These are phyloP conservation scores for Synchiropus splendidus DNA, from an alignment of 2,113 vertebrate species.

Conservation along the genomic window DNA sequence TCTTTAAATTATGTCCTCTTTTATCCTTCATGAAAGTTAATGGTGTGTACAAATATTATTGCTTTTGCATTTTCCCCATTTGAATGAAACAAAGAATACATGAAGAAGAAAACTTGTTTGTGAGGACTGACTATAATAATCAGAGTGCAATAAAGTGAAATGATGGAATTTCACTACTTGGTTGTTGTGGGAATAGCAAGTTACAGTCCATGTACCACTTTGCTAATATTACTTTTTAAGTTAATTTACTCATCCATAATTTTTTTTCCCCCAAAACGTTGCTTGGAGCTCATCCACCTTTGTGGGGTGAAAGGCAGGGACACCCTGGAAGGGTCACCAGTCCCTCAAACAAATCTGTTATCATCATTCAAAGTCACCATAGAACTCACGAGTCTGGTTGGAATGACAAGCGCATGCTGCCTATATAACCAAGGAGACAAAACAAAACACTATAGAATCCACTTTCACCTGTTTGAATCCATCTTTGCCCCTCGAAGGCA, in stretches of 20 bases:
- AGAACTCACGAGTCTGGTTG: too few relatives aligned
- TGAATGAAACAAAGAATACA: neutral
- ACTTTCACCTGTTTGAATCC: constrained; percentile 39
- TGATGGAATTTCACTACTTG: constrained; percentile 1
- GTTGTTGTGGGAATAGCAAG: neutral
- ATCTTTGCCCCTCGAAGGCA: constrained; percentile 41
- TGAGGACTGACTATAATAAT: neutral
- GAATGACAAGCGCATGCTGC: too few relatives aligned
- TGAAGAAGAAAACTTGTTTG: neutral
- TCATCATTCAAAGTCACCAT: too few relatives aligned
- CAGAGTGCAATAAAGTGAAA: neutral
- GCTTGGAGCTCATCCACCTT: too few relatives aligned
- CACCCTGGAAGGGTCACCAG: too few relatives aligned
- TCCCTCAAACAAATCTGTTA: too few relatives aligned
- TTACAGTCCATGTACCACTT: neutral
- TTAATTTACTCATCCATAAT: too few relatives aligned
- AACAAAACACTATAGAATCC: constrained; percentile 10
- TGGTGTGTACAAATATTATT: neutral
- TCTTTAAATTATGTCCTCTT: neutral
- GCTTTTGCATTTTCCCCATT: neutral
- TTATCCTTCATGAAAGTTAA: neutral
- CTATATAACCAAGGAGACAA: too few relatives aligned
- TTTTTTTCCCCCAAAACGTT: too few relatives aligned
- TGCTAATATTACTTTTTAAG: neutral
- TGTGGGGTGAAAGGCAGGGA: too few relatives aligned